Base-by-base conservation (phyloP, 2,888 invertebrate genomes). In the Adelognathus sp. region DNA sequence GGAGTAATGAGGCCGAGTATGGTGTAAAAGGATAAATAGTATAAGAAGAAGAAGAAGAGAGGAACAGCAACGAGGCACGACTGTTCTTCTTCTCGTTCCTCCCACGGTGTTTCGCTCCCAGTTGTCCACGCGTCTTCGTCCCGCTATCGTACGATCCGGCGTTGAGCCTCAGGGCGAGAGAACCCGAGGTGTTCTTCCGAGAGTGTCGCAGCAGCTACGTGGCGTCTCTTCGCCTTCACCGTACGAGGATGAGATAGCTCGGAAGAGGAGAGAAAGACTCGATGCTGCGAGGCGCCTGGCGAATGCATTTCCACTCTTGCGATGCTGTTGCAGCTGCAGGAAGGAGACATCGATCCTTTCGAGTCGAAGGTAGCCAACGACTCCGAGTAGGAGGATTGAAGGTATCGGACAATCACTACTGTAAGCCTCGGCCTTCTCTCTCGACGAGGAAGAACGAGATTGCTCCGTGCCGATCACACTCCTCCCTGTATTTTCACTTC, bases 1-100 rank as follows among this genome's bases (percentile, higher is more conserved):
- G 76, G 81, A 80, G 77, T 81, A 81, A 82, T 81, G 82, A 82
- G 82, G 70, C 80, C 52, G 75, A 71, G 67, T 54, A 36, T 60
- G 71, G 79, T 73, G 81, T 73, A 80, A 81, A 76, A 63, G 76
- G 77, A 74, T 77, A 69, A 81, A 80, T 76, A 73, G 77, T 61
- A 33, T 61, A 69, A 61, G 75, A 61, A 74, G 72, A 16, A 29
- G 58, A n/a, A 63, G 64, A 67, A 56, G 54, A 60, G 18, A 64
- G 33, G 52, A 50, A 33, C 39, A 24, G 50, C 6, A 24, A 50
- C 50, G 50, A 50, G 50, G 21, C 18, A 50, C 50, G 50, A 50
- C 69, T 81, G 9, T 44, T 29, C 63, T 7, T 33, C 31, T 50
- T 63, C 14, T 63, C 46, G n/a, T 24, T 61, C 61, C 7, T 50